These are phyloP conservation scores for Leistus spinibarbis DNA, from an alignment of 2,888 invertebrate genomes.

Conservation along the genomic window DNA sequence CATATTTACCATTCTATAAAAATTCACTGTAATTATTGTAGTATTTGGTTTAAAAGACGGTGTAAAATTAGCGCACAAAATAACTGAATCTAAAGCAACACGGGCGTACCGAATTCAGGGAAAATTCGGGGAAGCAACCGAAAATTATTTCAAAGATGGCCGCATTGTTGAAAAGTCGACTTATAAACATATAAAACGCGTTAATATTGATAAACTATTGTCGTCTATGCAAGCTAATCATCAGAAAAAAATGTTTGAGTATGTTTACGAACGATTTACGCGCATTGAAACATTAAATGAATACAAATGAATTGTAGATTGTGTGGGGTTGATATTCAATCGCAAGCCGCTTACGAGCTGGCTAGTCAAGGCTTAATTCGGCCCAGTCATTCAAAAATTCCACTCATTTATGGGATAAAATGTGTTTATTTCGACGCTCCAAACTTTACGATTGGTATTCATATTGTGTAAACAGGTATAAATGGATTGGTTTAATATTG, in stretches of 20 bases:
- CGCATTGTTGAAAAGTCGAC: slow-evolving; percentile 72
- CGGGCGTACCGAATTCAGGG: slow-evolving; percentile 78
- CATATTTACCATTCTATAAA: no score
- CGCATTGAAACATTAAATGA: neutral
- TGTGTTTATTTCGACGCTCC: slow-evolving; percentile 83
- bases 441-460: slow-evolving; percentile 79
- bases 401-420: slow-evolving; percentile 85
- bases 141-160: slow-evolving; percentile 74
- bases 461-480: slow-evolving; percentile 1
- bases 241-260: slow-evolving; percentile 86
- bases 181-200: slow-evolving; percentile 71
- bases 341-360: slow-evolving; percentile 88
- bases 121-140: slow-evolving; percentile 76
- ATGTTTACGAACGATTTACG: slow-evolving; percentile 52
- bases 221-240: slow-evolving; percentile 84
- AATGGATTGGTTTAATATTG: slow-evolving; percentile 36
- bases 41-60: slow-evolving; percentile 78
- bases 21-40: no score
- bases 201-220: slow-evolving; percentile 74
- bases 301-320: slow-evolving; percentile 58
- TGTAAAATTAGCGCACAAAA: slow-evolving; percentile 60
- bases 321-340: slow-evolving; percentile 81
- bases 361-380: slow-evolving; percentile 82
- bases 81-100: slow-evolving; percentile 68
- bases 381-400: slow-evolving; percentile 71